A percentile compares a stretch with the other conserved stretches of the same genome.
Evolutionary conservation across 2,888 invertebrate genomes (phyloP).

Genomic region (Loripinus fragilis): DNA sequence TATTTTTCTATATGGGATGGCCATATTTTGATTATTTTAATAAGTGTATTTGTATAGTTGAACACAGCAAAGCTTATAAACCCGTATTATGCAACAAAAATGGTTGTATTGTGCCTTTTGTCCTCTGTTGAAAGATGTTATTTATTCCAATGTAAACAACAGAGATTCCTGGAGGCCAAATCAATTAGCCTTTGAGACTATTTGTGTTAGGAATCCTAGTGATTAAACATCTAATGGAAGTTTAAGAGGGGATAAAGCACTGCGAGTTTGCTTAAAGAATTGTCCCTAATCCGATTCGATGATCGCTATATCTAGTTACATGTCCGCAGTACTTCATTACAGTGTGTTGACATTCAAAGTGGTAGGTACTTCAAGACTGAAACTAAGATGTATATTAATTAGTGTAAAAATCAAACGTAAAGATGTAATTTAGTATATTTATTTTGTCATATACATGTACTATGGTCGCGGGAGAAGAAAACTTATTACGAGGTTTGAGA

Average conservation of each 20-base stretch:
- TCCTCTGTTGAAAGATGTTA: not conserved
- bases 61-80: conserved; percentile 15
- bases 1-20: conserved; percentile 8
- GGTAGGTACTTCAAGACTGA: too few relatives aligned
- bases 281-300: conserved; percentile 40
- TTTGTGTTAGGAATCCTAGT: conserved; percentile 36
- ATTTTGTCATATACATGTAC: too few relatives aligned
- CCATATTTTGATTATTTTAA: conserved; percentile 7
- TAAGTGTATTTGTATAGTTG: conserved; percentile 9
- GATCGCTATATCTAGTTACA: not conserved
- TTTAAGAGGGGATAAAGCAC: conserved; percentile 52
- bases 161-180: conserved; percentile 26
- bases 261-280: conserved; percentile 54
- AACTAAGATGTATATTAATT: too few relatives aligned
- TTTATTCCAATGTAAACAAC: not conserved
- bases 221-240: conserved; percentile 55
- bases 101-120: conserved; percentile 12
- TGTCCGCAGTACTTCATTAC: too few relatives aligned
- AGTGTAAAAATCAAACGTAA: too few relatives aligned
- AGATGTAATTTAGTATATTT: too few relatives aligned
- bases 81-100: conserved; percentile 14
- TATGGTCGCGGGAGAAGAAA: too few relatives aligned
- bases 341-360: too few relatives aligned
- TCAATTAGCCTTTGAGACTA: conserved; percentile 40
- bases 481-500: too few relatives aligned